These are phyloP conservation scores for Drosophila azteca DNA, from an alignment of 1,140 invertebrate species.

Conservation along the genomic window DNA sequence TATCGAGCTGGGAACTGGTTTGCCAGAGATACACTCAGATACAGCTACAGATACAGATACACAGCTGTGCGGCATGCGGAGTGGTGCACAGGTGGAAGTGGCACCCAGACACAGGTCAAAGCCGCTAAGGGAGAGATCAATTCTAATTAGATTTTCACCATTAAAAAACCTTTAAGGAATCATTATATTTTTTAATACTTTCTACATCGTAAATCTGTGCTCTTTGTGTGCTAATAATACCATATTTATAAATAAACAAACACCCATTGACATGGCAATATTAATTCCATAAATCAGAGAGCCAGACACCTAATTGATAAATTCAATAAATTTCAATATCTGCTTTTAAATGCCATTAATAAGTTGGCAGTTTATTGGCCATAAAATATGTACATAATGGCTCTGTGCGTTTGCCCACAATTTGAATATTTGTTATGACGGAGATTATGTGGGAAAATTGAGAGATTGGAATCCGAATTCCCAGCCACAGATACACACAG, in stretches of 20 bases:
- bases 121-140: not conserved
- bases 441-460: constrained; percentile 12
- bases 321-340: constrained; percentile 28
- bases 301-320: constrained; percentile 12
- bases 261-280: constrained; percentile 11
- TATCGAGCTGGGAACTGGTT: constrained; percentile 38
- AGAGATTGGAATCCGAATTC: constrained; percentile 4
- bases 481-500: constrained; percentile 1
- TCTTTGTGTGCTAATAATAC: not conserved
- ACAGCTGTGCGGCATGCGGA: constrained; percentile 43
- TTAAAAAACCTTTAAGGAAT: too few relatives aligned
- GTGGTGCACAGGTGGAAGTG: constrained; percentile 46
- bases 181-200: too few relatives aligned
- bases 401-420: constrained; percentile 18
- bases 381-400: constrained; percentile 38
- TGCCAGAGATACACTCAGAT: constrained; percentile 3
- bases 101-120: constrained; percentile 14
- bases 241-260: constrained; percentile 7
- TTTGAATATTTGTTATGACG: constrained; percentile 37
- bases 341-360: constrained; percentile 32
- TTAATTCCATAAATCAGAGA: constrained; percentile 31
- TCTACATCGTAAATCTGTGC: not conserved
- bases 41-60: not conserved
- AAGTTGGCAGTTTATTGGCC: constrained; percentile 17
- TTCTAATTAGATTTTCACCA: not conserved